These are phyloP conservation scores for Pocillopora verrucosa DNA, from an alignment of 64 coral and sea anemone genomes.

Conservation along the genomic window DNA sequence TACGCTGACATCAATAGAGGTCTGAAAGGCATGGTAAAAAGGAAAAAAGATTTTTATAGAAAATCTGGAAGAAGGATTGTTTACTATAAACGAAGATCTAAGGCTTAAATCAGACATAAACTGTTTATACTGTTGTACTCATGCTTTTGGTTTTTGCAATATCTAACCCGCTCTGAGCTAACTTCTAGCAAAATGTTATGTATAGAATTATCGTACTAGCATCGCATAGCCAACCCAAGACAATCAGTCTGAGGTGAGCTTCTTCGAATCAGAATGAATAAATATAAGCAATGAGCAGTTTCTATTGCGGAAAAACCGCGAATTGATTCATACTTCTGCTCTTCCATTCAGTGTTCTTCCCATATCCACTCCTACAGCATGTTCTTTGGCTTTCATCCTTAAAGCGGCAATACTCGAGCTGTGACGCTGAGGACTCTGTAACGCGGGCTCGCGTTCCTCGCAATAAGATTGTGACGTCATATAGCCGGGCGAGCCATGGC, in stretches of 20 bases:
- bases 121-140: too few relatives aligned
- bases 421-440: constrained; percentile 69
- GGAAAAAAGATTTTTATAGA: too few relatives aligned
- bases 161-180: too few relatives aligned
- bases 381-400: constrained; percentile 97
- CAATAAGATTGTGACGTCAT: constrained; percentile 48
- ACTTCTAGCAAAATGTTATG: too few relatives aligned
- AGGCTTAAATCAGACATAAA: too few relatives aligned
- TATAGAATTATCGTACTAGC: background rate
- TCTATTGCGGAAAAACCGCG: background rate
- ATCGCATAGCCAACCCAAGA: background rate
- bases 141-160: too few relatives aligned
- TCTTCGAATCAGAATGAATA: background rate
- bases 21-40: too few relatives aligned
- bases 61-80: too few relatives aligned
- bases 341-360: constrained; percentile 67
- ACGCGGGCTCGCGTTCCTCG: constrained; percentile 45
- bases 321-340: constrained; percentile 44
- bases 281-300: background rate
- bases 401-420: constrained; percentile 86
- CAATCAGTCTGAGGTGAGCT: background rate
- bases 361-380: constrained; percentile 96
- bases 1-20: too few relatives aligned
- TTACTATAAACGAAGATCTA: too few relatives aligned
- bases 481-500: constrained; percentile 52